A percentile compares a stretch with the other conserved stretches of the same genome.
Evolutionary conservation across 2,888 invertebrate genomes (phyloP).

Genomic region (Erebia ligea): DNA sequence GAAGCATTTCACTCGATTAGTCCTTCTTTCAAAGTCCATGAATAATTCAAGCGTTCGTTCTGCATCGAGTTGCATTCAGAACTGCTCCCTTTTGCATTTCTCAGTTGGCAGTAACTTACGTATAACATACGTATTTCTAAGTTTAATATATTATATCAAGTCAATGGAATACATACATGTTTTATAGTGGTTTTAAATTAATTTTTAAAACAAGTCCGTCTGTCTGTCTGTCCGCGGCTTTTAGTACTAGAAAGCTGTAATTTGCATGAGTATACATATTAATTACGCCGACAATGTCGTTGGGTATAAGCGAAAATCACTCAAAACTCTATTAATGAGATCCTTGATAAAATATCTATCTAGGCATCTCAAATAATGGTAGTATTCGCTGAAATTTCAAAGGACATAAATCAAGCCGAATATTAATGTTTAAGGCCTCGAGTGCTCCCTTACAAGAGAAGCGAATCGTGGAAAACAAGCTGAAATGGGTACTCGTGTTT

Average conservation of each 20-base stretch:
- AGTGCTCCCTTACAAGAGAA: conserved; percentile 34
- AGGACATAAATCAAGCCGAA: conserved; percentile 45
- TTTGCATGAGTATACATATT: too few species aligned
- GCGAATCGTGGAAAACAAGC: conserved; percentile 29
- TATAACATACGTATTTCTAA: too few species aligned
- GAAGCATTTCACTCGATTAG: conserved; percentile 40
- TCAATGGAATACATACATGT: too few species aligned
- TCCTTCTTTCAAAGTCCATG: conserved; percentile 39
- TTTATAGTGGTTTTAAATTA: too few species aligned
- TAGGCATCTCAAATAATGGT: conserved; percentile 42
- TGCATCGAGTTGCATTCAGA: conserved; percentile 35
- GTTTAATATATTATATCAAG: too few species aligned
- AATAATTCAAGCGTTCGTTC: conserved; percentile 37
- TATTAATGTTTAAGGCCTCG: conserved; percentile 42
- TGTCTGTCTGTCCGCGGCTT: too few species aligned
- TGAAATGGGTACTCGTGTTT: conserved; percentile 25
- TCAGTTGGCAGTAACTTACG: conserved; percentile 27
- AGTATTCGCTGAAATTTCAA: conserved; percentile 37
- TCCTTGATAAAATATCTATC: conserved; percentile 26
- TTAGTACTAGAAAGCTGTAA: too few species aligned
- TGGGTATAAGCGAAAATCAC: background rate
- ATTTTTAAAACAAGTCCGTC: too few species aligned
- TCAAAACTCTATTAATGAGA: background rate
- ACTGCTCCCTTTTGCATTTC: conserved; percentile 35
- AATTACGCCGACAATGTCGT: too few species aligned